Conservation (phyloP, 1,140 invertebrate genomes). For the Meloidogyne exigua region DNA sequence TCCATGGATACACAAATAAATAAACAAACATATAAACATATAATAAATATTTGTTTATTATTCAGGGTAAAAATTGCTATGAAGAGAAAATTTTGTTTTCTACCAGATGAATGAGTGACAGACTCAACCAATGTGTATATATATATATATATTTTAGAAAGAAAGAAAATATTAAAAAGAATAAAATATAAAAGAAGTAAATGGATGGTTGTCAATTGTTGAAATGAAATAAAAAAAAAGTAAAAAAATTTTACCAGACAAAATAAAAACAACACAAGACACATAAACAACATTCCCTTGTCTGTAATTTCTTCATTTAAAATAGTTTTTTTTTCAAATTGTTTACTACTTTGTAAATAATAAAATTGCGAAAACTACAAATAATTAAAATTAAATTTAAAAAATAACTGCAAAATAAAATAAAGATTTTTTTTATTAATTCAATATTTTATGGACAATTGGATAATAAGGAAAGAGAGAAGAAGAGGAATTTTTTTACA, state of each 20-base stretch:
- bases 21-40: no score
- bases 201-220: not conserved
- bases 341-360: not conserved
- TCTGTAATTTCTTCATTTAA: not conserved
- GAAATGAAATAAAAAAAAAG: not conserved
- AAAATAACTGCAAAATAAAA: not conserved
- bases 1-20: conserved; percentile 4
- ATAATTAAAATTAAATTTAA: not conserved
- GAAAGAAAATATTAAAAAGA: no score
- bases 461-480: no score
- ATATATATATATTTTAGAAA: not conserved
- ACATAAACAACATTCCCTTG: not conserved
- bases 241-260: not conserved
- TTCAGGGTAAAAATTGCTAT: no score
- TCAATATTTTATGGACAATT: no score
- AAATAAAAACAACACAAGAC: not conserved
- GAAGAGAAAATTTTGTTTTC: not conserved
- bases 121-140: not conserved
- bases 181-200: no score
- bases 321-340: not conserved
- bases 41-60: not conserved
- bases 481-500: no score
- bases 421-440: not conserved
- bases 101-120: not conserved
- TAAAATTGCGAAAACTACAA: not conserved